phyloP scores from a whole-genome alignment of 2,113 vertebrate species.

The Oncorhynchus mykiss region DNA sequence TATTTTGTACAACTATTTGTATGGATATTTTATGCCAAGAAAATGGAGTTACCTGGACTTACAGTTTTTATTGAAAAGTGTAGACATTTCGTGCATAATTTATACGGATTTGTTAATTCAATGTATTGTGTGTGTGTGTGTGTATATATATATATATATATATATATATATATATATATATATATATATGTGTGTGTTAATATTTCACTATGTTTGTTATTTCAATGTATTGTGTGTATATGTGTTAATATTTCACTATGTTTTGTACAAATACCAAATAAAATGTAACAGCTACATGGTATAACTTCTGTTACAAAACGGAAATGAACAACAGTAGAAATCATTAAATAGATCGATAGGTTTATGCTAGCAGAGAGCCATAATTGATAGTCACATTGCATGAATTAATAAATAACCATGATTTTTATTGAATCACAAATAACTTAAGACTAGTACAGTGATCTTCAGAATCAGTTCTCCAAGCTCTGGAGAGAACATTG shows the following conservation, averaged over 20 bases:
- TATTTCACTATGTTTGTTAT: slow-evolving; percentile 59
- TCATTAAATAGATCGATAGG: background rate
- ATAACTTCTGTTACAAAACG: too few species aligned
- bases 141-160: slow-evolving; percentile 33
- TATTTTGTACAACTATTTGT: slow-evolving; percentile 77
- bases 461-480: slow-evolving; percentile 83
- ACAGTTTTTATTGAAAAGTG: slow-evolving; percentile 73
- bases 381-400: background rate
- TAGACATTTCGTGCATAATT: slow-evolving; percentile 78
- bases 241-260: slow-evolving; percentile 65
- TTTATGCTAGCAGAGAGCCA: background rate
- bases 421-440: slow-evolving; percentile 98
- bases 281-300: slow-evolving; percentile 29
- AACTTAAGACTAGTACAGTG: slow-evolving; percentile 99
- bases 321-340: too few species aligned
- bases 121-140: slow-evolving; percentile 60
- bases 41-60: slow-evolving; percentile 61
- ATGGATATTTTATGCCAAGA: slow-evolving; percentile 79
- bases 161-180: slow-evolving; percentile 37
- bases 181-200: slow-evolving; percentile 33
- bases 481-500: slow-evolving; percentile 76
- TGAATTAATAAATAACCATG: slow-evolving; percentile 89
- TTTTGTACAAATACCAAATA: slow-evolving; percentile 78
- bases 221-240: slow-evolving; percentile 64
- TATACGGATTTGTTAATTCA: slow-evolving; percentile 72